Evolutionary conservation across 2,797 vertebrate species (phyloP).

Genomic region (Onychomys leucogaster): DNA sequence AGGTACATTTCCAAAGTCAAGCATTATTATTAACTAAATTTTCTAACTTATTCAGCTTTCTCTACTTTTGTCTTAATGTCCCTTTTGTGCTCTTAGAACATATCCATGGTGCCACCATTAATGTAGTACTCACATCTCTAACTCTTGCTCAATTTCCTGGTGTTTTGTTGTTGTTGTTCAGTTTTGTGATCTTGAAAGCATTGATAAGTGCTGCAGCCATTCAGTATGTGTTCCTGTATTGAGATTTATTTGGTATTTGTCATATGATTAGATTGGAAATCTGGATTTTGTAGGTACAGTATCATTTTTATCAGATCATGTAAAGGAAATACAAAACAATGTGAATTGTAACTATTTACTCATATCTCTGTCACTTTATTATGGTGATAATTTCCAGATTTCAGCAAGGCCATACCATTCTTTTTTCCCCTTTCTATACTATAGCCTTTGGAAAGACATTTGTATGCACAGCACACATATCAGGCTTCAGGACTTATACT

Average conservation of each 20-base stretch:
- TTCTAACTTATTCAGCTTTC: not conserved
- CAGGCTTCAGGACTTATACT: not conserved
- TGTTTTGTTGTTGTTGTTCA: not conserved
- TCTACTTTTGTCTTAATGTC: not conserved
- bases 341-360: not conserved
- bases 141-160: not conserved
- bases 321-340: not conserved
- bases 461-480: not conserved
- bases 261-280: not conserved
- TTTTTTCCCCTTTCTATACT: not conserved
- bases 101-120: not conserved
- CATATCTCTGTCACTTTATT: not conserved
- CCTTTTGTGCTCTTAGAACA: not conserved
- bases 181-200: conserved; percentile 3
- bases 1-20: not conserved
- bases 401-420: not conserved
- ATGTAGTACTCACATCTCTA: not conserved
- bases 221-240: not conserved
- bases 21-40: not conserved
- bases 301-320: not conserved
- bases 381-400: not conserved
- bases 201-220: not conserved
- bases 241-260: not conserved
- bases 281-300: not conserved
- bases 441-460: not conserved